A percentile compares a stretch with the other conserved stretches of the same genome.
Evolutionary conservation across 2,888 invertebrate genomes (phyloP).

Genomic region (Mesodorylaimus sp.): DNA sequence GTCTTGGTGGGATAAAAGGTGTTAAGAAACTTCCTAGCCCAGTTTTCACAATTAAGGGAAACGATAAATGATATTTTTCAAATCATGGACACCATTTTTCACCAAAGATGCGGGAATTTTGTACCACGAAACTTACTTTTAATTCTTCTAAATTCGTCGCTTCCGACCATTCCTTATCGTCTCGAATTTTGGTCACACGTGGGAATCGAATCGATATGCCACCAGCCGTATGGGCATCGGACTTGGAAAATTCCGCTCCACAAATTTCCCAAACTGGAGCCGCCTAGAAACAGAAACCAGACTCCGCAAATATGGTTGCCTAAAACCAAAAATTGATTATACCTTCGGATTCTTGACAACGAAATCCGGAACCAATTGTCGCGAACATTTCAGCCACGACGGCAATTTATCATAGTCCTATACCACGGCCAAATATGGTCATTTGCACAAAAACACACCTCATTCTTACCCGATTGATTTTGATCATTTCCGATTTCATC

Average conservation of each 20-base stretch:
- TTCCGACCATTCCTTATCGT: slow-evolving; percentile 63
- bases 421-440: slow-evolving; percentile 9
- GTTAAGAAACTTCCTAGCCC: background rate
- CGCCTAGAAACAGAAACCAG: slow-evolving; percentile 31
- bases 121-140: slow-evolving; percentile 31
- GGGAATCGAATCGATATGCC: slow-evolving; percentile 82
- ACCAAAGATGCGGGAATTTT: background rate
- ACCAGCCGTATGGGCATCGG: slow-evolving; percentile 62
- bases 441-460: background rate
- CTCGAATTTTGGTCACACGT: slow-evolving; percentile 50
- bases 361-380: slow-evolving; percentile 69
- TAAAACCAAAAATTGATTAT: background rate
- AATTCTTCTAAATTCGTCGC: slow-evolving; percentile 62
- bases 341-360: slow-evolving; percentile 58
- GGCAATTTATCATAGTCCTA: slow-evolving; percentile 50
- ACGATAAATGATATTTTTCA: too few species aligned
- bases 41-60: background rate
- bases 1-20: background rate
- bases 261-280: slow-evolving; percentile 75
- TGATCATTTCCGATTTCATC: slow-evolving; percentile 47
- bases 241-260: slow-evolving; percentile 44
- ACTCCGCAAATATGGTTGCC: too few species aligned
- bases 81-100: background rate
- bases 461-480: slow-evolving; percentile 46
- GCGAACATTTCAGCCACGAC: slow-evolving; percentile 59